Evolutionary conservation across 2,888 invertebrate species (phyloP).

Genomic region (Crioceris asparagi): DNA sequence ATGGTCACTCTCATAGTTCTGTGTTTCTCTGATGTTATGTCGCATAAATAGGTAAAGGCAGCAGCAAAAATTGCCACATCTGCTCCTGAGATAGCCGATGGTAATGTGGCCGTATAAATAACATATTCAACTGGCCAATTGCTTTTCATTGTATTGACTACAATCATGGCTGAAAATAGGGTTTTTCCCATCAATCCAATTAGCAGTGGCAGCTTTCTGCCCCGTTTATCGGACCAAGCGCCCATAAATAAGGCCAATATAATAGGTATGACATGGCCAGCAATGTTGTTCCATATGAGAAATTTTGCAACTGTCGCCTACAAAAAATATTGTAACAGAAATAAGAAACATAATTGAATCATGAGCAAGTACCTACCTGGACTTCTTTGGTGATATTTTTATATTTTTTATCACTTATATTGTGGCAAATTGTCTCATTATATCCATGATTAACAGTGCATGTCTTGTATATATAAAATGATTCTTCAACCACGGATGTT

Average conservation of each 20-base stretch:
- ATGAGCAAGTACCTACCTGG: too few species aligned
- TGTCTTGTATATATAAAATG: constrained; percentile 66
- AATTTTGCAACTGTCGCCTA: constrained; percentile 43
- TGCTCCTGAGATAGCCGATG: constrained; percentile 65
- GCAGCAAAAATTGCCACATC: constrained; percentile 72
- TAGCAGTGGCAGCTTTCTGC: constrained; percentile 61
- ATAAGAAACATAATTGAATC: too few species aligned
- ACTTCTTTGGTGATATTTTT: constrained; percentile 53
- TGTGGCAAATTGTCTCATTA: constrained; percentile 54
- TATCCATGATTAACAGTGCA: constrained; percentile 65
- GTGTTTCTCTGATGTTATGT: constrained; percentile 56
- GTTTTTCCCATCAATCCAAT: constrained; percentile 65
- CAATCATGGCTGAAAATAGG: constrained; percentile 63
- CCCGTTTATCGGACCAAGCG: constrained; percentile 71
- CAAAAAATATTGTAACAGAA: too few species aligned
- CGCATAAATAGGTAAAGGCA: constrained; percentile 70
- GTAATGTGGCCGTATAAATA: constrained; percentile 64
- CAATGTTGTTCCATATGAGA: constrained; percentile 68
- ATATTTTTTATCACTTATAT: constrained; percentile 45
- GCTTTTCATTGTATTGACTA: constrained; percentile 48
- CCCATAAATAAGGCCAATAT: constrained; percentile 69
- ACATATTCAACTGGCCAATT: constrained; percentile 65
- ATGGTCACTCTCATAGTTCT: constrained; percentile 73
- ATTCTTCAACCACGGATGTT: constrained; percentile 69
- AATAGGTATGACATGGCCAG: constrained; percentile 63